phyloP scores from a whole-genome alignment of 2,888 invertebrate genomes.

The Frankliniella fusca region DNA sequence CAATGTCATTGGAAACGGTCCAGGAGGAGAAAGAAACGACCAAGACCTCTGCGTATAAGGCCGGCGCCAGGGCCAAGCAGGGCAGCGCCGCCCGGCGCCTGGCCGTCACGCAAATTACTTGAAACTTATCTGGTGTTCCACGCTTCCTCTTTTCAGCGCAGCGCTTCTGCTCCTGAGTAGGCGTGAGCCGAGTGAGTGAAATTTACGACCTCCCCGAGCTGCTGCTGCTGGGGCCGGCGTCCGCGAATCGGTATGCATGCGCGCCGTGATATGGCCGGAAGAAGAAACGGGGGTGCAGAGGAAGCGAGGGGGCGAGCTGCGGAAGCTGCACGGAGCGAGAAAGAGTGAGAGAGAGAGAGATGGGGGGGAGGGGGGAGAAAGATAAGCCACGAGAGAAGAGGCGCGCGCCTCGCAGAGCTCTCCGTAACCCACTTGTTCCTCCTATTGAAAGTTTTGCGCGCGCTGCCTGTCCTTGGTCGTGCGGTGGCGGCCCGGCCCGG shows the following conservation, averaged over 20 bases:
- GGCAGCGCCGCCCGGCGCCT: background rate
- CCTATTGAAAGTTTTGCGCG: background rate
- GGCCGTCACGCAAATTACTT: constrained; percentile 13
- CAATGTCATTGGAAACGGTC: constrained; percentile 18
- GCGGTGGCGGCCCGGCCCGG: background rate
- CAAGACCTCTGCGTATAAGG: background rate
- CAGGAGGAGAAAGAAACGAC: background rate
- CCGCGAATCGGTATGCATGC: too few species aligned
- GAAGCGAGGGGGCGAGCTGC: background rate
- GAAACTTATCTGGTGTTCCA: background rate
- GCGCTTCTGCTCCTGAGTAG: background rate
- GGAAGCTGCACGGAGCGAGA: background rate
- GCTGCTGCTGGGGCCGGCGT: too few species aligned
- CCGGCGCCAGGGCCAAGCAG: background rate
- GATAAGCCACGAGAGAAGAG: too few species aligned
- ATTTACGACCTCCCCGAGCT: too few species aligned
- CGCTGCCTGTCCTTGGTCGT: background rate
- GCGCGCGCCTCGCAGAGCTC: too few species aligned
- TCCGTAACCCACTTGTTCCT: too few species aligned
- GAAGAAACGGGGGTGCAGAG: background rate
- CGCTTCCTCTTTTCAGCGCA: background rate
- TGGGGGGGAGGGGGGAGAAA: too few species aligned
- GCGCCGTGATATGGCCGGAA: background rate
- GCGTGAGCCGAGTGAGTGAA: too few species aligned
- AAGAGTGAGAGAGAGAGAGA: background rate